Evolutionary conservation across 2,888 invertebrate species (phyloP), one percentile per base, ranked within the genome.

Genomic region (Meganola albula): DNA sequence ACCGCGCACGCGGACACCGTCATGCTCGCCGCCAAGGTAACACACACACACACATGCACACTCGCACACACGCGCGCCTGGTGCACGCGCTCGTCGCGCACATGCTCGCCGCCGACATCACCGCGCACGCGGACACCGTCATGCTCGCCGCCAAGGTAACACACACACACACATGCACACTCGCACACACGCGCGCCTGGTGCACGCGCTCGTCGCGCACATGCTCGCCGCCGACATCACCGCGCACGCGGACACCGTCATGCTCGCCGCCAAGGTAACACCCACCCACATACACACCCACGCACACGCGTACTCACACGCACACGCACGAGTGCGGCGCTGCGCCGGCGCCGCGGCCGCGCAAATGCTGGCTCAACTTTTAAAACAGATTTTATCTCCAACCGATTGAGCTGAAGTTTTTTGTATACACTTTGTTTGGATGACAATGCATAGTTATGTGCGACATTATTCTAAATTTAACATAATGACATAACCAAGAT

Each of bases 201-300:
- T 93, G 4, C 90, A 91, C 51, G 93, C 94, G 23, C 85, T 96
- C 13, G 89, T 95, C 36, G 88, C 91, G 12, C 86, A 96, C 42
- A 87, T 96, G 48, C 87, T 96, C 10, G 90, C 91, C 42, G 93
- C 95, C 88, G 94, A 94, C 71, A 92, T 92, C 66, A 91, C 93
- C 10, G 91, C 92, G 57, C 93, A 93, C 63, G 91, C 93, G 30
- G 96, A 96, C 71, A 90, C 94, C 73, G 92, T 96, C 74, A 83
- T 96, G 39, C 83, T 96, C 16, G 91, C 93, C 10, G 95, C 95
- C 74, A 96, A 96, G 89, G 94, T 94, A n/a, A 66, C n/a, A 27
- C 21, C 10, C 6, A n/a, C 14, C 14, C 16, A 27, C 27, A 18
- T 9, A 14, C 8, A 14, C 27, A 10, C 13, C 12, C 10, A 12